Evolutionary conservation across 30 jellyfish, hydroid and myxozoan species (phyloP).

Genomic region (Nemopilema nomurai): DNA sequence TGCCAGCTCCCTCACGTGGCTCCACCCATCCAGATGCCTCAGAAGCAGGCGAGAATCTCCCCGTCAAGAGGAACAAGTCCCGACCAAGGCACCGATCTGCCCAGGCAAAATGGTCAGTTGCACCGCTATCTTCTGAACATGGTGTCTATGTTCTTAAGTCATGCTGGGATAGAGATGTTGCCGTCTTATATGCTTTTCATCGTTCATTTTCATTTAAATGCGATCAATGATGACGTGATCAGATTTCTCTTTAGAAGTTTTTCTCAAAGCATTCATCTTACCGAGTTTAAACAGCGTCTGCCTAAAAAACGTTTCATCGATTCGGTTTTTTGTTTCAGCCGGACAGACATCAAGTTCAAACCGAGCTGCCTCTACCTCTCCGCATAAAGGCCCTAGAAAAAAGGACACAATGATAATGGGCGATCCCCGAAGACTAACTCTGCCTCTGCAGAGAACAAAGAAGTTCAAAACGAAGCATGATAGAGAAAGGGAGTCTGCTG

Average conservation of each 20-base stretch:
- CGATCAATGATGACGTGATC: no score
- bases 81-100: neutral
- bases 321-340: slow-evolving; percentile 1
- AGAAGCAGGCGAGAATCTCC: slow-evolving; percentile 15
- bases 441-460: slow-evolving; percentile 56
- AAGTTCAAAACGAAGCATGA: slow-evolving; percentile 14
- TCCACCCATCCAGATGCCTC: slow-evolving; percentile 26
- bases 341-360: slow-evolving; percentile 2
- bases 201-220: no score
- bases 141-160: neutral
- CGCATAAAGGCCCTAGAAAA: neutral
- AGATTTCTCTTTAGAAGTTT: no score
- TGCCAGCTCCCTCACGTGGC: slow-evolving; percentile 63
- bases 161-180: no score
- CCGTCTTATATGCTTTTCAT: no score
- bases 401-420: slow-evolving; percentile 35
- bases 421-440: slow-evolving; percentile 59
- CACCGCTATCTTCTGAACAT: neutral
- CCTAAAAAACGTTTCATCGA: no score
- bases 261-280: no score
- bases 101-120: neutral
- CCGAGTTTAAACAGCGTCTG: no score
- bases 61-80: slow-evolving; percentile 1
- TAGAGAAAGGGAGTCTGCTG: neutral
- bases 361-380: slow-evolving; percentile 8